Evolutionary conservation across 2,888 invertebrate species (phyloP).

Genomic region (Pammene aurita): DNA sequence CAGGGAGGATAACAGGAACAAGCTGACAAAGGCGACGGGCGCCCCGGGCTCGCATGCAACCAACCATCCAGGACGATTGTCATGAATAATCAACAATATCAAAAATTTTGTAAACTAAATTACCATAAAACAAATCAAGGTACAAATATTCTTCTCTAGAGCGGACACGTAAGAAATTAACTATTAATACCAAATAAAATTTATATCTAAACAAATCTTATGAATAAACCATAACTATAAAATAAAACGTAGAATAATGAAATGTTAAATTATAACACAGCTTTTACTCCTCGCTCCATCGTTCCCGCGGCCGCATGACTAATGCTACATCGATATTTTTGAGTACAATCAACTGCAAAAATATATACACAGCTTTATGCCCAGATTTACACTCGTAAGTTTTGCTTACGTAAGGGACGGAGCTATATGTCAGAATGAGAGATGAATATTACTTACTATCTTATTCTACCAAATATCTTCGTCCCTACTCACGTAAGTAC

Average conservation of each 20-base stretch:
- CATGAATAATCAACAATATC: conserved; percentile 80
- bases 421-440: too few relatives aligned
- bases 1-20: neutral
- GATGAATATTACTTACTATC: too few relatives aligned
- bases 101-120: conserved; percentile 74
- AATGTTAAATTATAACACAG: conserved; percentile 83
- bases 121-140: conserved; percentile 79
- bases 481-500: too few relatives aligned
- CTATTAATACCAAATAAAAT: conserved; percentile 80
- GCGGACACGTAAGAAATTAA: conserved; percentile 75
- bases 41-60: conserved; percentile 53
- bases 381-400: too few relatives aligned
- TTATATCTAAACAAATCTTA: conserved; percentile 80
- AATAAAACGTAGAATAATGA: conserved; percentile 81
- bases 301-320: conserved; percentile 68
- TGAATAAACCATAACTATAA: conserved; percentile 81
- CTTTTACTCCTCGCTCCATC: conserved; percentile 74
- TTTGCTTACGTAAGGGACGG: too few relatives aligned
- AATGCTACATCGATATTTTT: conserved; percentile 67
- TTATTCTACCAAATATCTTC: too few relatives aligned
- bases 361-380: neutral
- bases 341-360: conserved; percentile 18
- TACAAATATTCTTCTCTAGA: conserved; percentile 72
- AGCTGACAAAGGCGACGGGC: conserved; percentile 45
- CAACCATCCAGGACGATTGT: conserved; percentile 63